Conservation (phyloP, 2,888 invertebrate species). For the Branchipolynoe longqiensis region DNA sequence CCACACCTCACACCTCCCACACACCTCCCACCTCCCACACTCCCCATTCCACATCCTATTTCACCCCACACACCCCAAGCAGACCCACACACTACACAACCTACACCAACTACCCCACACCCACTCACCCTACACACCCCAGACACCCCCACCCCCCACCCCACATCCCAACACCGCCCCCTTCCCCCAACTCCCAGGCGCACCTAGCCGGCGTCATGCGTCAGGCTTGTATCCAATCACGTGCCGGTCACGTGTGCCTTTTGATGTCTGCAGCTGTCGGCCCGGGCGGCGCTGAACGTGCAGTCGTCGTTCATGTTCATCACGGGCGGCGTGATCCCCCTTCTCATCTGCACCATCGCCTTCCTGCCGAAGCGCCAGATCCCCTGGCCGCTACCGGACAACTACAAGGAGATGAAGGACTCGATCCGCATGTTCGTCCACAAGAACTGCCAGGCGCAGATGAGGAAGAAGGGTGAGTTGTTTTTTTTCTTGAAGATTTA, state of each 20-base stretch:
- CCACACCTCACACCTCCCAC: no score
- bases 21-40: no score
- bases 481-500: no score
- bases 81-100: no score
- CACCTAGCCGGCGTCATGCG: no score
- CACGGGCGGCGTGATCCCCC: conserved; percentile 76
- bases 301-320: conserved; percentile 79
- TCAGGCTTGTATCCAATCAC: no score
- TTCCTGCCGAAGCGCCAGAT: conserved; percentile 70
- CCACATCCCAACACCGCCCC: neutral
- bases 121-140: neutral
- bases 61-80: no score
- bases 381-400: conserved; percentile 54
- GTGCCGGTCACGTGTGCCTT: no score
- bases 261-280: conserved; percentile 31
- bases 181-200: no score
- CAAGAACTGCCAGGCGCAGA: conserved; percentile 52
- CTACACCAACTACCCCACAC: no score
- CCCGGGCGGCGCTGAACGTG: conserved; percentile 65
- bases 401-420: conserved; percentile 55
- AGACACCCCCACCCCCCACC: neutral
- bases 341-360: conserved; percentile 77
- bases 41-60: no score
- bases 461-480: conserved; percentile 47
- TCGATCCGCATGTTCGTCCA: conserved; percentile 36